Evolutionary conservation across 2,888 invertebrate genomes (phyloP).

Genomic region (Bibio marci): DNA sequence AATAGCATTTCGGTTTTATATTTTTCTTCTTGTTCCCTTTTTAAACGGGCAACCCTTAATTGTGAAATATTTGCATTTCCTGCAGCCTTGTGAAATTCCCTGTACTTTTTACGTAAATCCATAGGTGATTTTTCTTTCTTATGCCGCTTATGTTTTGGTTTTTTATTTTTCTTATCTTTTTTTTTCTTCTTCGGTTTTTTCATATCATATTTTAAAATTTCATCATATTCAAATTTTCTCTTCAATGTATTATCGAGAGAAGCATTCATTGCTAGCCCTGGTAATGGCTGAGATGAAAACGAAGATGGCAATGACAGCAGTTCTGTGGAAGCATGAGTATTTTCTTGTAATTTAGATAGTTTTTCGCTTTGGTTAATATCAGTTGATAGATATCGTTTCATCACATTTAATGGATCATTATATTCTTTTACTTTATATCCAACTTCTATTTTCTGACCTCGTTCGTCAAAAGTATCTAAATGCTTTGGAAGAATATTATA

Average conservation of each 20-base stretch:
- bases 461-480: slow-evolving; percentile 24
- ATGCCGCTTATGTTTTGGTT: slow-evolving; percentile 7
- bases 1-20: slow-evolving; percentile 51
- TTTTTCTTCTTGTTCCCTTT: slow-evolving; percentile 67
- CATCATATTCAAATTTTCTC: slow-evolving; percentile 1
- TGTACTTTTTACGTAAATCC: slow-evolving; percentile 5
- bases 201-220: slow-evolving; percentile 4
- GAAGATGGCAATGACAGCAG: too few relatives aligned
- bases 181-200: slow-evolving; percentile 10
- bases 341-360: too few relatives aligned
- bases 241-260: slow-evolving; percentile 5
- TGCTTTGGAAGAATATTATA: slow-evolving; percentile 58
- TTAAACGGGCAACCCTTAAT: slow-evolving; percentile 58
- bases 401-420: slow-evolving; percentile 57
- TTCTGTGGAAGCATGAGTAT: too few relatives aligned
- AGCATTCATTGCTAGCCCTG: background rate
- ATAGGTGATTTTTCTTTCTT: slow-evolving; percentile 6
- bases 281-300: background rate
- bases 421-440: slow-evolving; percentile 45
- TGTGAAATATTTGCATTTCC: slow-evolving; percentile 37
- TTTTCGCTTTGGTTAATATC: too few relatives aligned
- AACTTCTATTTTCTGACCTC: slow-evolving; percentile 37
- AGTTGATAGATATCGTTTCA: slow-evolving; percentile 36
- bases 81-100: slow-evolving; percentile 13
- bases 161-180: slow-evolving; percentile 10